phyloP scores from a whole-genome alignment of 2,113 vertebrate species.

The Cyanoliseus patagonus region DNA sequence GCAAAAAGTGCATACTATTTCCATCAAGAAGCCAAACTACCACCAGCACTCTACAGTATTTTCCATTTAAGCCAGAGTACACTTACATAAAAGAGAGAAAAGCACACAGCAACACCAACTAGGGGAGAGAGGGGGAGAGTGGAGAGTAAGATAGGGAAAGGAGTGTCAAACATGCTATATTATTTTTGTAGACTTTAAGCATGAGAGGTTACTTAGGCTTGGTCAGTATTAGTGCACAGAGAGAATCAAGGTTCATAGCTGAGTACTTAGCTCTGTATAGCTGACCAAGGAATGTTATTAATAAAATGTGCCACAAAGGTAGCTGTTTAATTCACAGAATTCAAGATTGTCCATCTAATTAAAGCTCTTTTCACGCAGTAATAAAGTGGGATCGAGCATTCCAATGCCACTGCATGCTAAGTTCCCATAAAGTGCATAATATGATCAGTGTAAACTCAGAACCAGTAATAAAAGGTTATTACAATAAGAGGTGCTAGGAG shows the following conservation, averaged over 20 bases:
- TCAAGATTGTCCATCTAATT: background rate
- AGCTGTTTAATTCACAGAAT: background rate
- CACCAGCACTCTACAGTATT: background rate
- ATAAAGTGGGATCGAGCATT: background rate
- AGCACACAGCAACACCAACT: background rate
- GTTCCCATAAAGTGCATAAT: background rate
- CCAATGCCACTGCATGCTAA: background rate
- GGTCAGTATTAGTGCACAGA: background rate
- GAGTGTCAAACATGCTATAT: background rate
- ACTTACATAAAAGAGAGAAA: background rate
- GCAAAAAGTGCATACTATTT: background rate
- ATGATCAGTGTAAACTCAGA: background rate
- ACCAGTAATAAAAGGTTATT: background rate
- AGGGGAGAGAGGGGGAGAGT: background rate
- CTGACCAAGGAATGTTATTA: background rate
- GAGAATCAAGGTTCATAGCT: background rate
- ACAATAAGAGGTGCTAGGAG: background rate
- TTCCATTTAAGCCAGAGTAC: background rate
- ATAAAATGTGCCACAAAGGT: background rate
- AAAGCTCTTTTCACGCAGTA: background rate
- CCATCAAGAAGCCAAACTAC: background rate
- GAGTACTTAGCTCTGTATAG: background rate
- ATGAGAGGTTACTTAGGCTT: background rate
- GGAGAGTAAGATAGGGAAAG: background rate
- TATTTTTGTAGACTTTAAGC: background rate